phyloP scores from a whole-genome alignment of 2,888 invertebrate genomes.

The Cheilosia impressa region DNA sequence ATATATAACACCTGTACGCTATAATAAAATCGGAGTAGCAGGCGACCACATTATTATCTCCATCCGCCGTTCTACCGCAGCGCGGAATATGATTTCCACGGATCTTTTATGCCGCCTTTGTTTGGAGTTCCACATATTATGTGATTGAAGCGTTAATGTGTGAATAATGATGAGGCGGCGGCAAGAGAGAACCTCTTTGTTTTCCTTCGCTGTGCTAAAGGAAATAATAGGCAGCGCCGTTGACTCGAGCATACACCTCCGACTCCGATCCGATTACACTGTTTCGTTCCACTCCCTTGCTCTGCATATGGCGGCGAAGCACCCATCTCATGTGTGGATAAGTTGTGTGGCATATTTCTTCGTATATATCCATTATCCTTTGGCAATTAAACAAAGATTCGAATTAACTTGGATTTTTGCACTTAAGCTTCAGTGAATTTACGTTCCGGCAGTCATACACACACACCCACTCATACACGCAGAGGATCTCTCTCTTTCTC shows the following conservation, averaged over 20 bases:
- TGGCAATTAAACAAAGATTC: slow-evolving; percentile 72
- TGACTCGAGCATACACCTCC: not conserved
- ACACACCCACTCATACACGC: slow-evolving; percentile 2
- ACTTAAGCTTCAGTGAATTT: slow-evolving; percentile 65
- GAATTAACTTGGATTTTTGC: slow-evolving; percentile 72
- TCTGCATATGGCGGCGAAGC: slow-evolving; percentile 13
- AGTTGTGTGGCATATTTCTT: slow-evolving; percentile 39
- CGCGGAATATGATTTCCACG: slow-evolving; percentile 35
- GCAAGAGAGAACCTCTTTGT: slow-evolving; percentile 13
- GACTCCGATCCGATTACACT: slow-evolving; percentile 25
- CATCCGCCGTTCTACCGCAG: slow-evolving; percentile 14
- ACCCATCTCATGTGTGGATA: slow-evolving; percentile 4
- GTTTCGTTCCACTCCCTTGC: not conserved
- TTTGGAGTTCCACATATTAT: slow-evolving; percentile 49
- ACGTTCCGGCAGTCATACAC: slow-evolving; percentile 24
- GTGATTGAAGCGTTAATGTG: slow-evolving; percentile 71
- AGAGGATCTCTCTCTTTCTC: slow-evolving; percentile 10
- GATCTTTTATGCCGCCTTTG: slow-evolving; percentile 49
- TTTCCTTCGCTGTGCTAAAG: not conserved
- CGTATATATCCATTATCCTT: slow-evolving; percentile 57
- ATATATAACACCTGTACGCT: slow-evolving; percentile 52
- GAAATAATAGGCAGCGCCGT: not conserved
- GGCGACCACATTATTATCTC: slow-evolving; percentile 59
- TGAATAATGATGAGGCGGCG: slow-evolving; percentile 65
- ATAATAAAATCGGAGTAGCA: slow-evolving; percentile 22